Evolutionary conservation across 2,888 invertebrate species (phyloP), one percentile per base, ranked within the genome.

Genomic region (Amblyjoppa fuscipennis): DNA sequence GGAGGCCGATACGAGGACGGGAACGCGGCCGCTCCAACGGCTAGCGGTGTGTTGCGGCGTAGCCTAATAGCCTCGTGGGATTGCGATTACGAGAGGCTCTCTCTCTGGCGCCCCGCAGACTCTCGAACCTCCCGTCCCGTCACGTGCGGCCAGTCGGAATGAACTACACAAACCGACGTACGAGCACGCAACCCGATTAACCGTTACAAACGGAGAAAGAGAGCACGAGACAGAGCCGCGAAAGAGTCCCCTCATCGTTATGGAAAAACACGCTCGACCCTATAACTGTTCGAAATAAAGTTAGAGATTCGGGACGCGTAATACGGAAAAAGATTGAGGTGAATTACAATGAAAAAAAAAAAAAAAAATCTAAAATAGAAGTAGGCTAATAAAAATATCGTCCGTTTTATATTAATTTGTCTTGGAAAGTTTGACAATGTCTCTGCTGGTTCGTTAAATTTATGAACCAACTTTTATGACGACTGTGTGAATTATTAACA

Each of bases 81-180:
- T 28, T 28, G 59, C 25, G 59, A 59, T 59, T 59, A 59, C 59
- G 59, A 59, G 28, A 45, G 16, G 3, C 45, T 45, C 45, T 13
- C 45, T 45, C 45, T 28, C 59, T 28, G 59, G 59, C 59, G 59
- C 59, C 59, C 59, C 11, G 59, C 59, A 59, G 59, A 59, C 59
- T 59, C 59, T 59, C 59, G 59, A 59, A 59, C 59, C 28, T 59
- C 49, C 38, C 49, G 61, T 28, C 31, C 20, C 45, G 75, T 75
- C 75, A 75, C 75, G 75, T 75, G 75, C 61, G 45, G n/a, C 28
- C n/a, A 31, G 61, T 75, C 45, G 75, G 75, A 75, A 75, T 64
- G 11, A 75, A 64, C 75, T 49, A 64, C 75, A 75, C 61, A 75
- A 75, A 75, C 61, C 61, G 28, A 64, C 61, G 34, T 75, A 75